Percentiles rank a stretch among this genome's conserved stretches.
phyloP scores from a whole-genome alignment of 2,797 vertebrate genomes.

The Heliangelus exortis region DNA sequence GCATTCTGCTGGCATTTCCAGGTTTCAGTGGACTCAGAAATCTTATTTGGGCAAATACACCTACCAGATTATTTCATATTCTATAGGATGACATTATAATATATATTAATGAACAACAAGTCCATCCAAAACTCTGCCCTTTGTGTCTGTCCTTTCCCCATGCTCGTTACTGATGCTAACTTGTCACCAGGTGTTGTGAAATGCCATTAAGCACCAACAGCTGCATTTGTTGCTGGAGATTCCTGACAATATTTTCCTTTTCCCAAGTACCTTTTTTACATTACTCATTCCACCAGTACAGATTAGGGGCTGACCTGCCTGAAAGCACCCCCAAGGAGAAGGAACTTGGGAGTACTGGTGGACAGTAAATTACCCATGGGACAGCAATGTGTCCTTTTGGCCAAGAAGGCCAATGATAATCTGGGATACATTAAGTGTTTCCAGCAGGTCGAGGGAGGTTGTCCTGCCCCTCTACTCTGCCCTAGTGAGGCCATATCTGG shows the following conservation, averaged over 20 bases:
- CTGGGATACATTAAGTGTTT: no score
- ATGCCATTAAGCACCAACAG: not conserved
- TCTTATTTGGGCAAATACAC: not conserved
- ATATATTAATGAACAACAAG: constrained; percentile 9
- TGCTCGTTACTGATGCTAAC: not conserved
- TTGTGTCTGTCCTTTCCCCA: not conserved
- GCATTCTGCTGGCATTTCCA: constrained; percentile 55
- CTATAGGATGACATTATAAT: not conserved
- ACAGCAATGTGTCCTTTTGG: no score
- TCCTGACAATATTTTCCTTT: not conserved
- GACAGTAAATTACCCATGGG: no score
- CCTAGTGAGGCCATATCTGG: no score
- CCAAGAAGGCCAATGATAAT: no score
- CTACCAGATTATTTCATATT: not conserved
- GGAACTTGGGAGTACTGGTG: no score
- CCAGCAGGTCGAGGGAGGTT: no score
- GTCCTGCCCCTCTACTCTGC: no score
- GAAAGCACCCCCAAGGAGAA: no score
- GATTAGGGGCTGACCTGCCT: no score
- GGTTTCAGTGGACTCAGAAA: constrained; percentile 1
- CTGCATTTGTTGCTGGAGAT: not conserved
- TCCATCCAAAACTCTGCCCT: not conserved
- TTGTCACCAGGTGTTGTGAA: not conserved
- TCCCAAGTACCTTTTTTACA: not conserved
- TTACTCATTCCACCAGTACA: not conserved